Base-by-base conservation (phyloP, 2,797 vertebrate species). In the Sebastolobus altivelis region DNA sequence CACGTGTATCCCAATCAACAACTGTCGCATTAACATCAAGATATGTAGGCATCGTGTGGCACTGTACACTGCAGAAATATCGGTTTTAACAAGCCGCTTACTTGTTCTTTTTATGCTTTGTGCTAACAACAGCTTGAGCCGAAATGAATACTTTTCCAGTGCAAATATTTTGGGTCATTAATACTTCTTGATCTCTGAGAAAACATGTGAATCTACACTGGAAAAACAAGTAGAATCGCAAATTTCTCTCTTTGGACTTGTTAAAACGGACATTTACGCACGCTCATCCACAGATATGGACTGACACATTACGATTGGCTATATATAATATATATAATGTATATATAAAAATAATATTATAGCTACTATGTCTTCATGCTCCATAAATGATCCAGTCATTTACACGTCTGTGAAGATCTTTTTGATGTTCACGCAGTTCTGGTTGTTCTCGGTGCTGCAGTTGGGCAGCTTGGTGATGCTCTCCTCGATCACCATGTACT, bases 401-500 rank as follows among this genome's bases (percentile, higher is more conserved):
- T 43, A 43, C 40, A 43, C 40, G 40, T 16, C 40, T 43, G 0
- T 43, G 40, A 43, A 43, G 40, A 43, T 43, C 40, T 43, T 43
- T 6, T 43, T 16, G 40, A 43, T 43, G 40, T 43, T 43, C 40
- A 43, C 40, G 7, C 40, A 43, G 40, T 43, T 16, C 40, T 43
- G 97, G 91, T 96, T 98, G 93, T 96, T 98, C 78, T 97, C 94
- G 4, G 96, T 97, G 91, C 94, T 96, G 90, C 96, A 97, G 92
- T 96, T 95, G 89, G 97, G 93, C 93, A 97, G 97, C 81, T 96
- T 97, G 90, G 97, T 96, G 90, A 97, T 97, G 75, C 96, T 96
- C 88, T 99, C 98, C 89, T 99, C 98, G 11, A 97, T 97, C 88
- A 97, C 97, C 97, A 97, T 96, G 81, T 97, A 98, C 89, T 99